These are phyloP conservation scores for Myotis pilosus DNA, from an alignment of 2,797 vertebrate species.

Conservation along the genomic window DNA sequence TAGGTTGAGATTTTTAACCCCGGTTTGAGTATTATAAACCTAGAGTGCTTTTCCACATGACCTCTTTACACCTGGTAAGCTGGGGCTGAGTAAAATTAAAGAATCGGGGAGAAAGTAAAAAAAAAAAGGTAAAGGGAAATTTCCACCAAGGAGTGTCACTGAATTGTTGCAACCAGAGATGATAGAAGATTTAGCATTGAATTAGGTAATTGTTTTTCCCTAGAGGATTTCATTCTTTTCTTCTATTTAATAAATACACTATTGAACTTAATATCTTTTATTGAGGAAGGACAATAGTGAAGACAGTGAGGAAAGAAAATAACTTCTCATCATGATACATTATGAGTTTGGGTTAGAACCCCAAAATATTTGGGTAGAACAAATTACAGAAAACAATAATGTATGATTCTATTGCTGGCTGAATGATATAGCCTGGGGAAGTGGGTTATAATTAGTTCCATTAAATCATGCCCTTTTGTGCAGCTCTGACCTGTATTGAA, in stretches of 20 bases:
- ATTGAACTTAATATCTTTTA: not conserved
- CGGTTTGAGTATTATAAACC: not conserved
- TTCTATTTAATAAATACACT: not conserved
- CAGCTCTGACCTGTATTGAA: not conserved
- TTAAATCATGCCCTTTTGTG: not conserved
- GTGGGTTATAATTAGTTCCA: constrained; percentile 15
- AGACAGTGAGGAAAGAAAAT: not conserved
- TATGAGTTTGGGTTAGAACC: not conserved
- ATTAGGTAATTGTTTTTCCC: not conserved
- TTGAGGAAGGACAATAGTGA: not conserved
- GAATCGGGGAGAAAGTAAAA: not conserved
- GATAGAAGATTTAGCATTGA: not conserved
- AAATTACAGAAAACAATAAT: constrained; percentile 20
- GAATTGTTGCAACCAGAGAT: not conserved
- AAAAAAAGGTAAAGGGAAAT: not conserved
- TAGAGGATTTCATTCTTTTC: not conserved
- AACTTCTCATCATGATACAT: not conserved
- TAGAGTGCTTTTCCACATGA: not conserved
- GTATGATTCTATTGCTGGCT: not conserved
- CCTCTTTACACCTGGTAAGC: not conserved
- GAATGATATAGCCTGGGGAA: not conserved
- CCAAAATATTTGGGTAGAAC: not conserved
- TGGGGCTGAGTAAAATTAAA: not conserved
- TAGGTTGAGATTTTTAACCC: not conserved
- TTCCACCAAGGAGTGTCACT: not conserved